Evolutionary conservation across 2,797 vertebrate genomes (phyloP), one percentile per base, ranked within the genome.

Genomic region (Holocentrus rufus): DNA sequence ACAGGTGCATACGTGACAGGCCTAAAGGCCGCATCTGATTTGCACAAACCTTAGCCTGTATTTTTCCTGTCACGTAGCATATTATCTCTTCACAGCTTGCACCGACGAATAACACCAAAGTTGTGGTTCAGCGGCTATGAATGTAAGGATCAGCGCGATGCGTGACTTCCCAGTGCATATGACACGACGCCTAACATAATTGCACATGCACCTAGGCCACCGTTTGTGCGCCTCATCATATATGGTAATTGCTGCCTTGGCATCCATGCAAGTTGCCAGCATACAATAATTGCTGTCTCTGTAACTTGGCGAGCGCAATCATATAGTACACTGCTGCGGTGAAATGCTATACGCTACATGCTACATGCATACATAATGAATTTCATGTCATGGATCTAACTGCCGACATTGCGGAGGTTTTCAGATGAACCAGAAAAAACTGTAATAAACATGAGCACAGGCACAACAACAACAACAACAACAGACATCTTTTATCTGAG

Each of bases 21-120:
- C 69, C 58, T 57, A 63, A 56, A 84, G 82, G 75, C 76, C 75
- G 78, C 77, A 74, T 71, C 83, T 85, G 87, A 63, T 72, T 74
- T 64, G 59, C 63, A 72, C 64, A 54, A 52, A 69, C 46, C 53
- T 13, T 0, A 5, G 73, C 66, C 75, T 60, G 56, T 74, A 47
- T 65, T 88, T 87, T 82, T 83, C 73, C 57, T 74, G 82, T 85
- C 87, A 77, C 53, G 63, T 77, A 22, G 11, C 34, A 23, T 72
- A 75, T 83, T 64, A 52, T 70, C 63, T 72, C 65, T 31, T 3
- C 8, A 20, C 59, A 22, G 20, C 7, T 14, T 7, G 17, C 44
- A 15, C 9, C 7, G n/a, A 57, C 15, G 36, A 34, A 2, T 17
- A 46, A 42, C 63, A 52, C 31, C 23, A 7, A 39, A 8, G 31